Percentiles rank a stretch among this genome's conserved stretches.
Evolutionary conservation across 2,113 vertebrate species (phyloP).

Genomic region (Platanista minor): DNA sequence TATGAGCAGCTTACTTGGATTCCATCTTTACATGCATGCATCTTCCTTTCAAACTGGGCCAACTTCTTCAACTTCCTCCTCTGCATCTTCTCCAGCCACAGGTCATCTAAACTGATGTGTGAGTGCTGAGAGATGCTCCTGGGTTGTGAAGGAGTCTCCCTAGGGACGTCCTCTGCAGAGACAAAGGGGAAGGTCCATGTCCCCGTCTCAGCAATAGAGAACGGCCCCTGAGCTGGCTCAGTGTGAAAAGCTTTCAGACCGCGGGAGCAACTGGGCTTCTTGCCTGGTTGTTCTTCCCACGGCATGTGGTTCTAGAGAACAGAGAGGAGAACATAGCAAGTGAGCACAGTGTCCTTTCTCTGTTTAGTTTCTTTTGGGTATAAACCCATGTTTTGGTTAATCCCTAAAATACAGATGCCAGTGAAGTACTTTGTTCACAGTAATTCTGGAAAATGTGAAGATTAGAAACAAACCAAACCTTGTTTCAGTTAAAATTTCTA

Average conservation of each 20-base stretch:
- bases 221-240: conserved; percentile 41
- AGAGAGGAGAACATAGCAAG: conserved; percentile 58
- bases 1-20: conserved; percentile 83
- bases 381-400: background rate
- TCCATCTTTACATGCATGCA: conserved; percentile 67
- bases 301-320: conserved; percentile 65
- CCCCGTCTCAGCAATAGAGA: conserved; percentile 56
- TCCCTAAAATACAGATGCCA: background rate
- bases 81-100: conserved; percentile 88
- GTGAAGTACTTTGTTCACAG: background rate
- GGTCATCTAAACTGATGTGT: conserved; percentile 84
- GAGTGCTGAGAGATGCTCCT: conserved; percentile 64
- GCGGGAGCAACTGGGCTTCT: conserved; percentile 64
- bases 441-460: background rate
- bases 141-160: conserved; percentile 27
- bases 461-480: background rate
- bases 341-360: background rate
- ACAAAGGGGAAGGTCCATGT: conserved; percentile 62
- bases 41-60: conserved; percentile 73
- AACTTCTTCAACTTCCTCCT: conserved; percentile 81
- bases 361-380: background rate
- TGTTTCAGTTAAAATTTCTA: background rate
- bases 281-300: conserved; percentile 68
- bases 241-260: conserved; percentile 62
- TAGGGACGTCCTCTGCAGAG: conserved; percentile 63